Base-by-base conservation (phyloP, 2,113 vertebrate genomes). In the Equus przewalskii region DNA sequence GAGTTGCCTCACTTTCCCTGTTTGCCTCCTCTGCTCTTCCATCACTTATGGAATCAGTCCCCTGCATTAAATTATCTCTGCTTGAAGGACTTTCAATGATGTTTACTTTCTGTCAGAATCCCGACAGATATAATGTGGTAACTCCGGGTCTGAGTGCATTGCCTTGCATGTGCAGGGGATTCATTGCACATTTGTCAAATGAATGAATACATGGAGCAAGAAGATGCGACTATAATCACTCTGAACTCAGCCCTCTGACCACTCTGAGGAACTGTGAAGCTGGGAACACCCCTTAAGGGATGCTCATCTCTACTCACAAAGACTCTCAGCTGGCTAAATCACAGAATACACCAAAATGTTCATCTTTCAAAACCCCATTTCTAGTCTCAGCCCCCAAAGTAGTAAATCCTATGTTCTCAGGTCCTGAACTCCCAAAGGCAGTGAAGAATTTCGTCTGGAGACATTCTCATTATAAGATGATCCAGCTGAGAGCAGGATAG, bases 371-470 rank as follows among this genome's bases (percentile, higher is more conserved):
- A 81, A 64, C 44, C 33, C 86, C 76, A 67, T 28, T 41, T 22
- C 60, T 0, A 1, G 70, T 95, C 97, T 92, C 73, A 75, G 86
- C 62, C 94, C 75, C 41, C 1, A 41, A 96, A 58, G 80, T 79
- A 96, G 86, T 93, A 73, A 82, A 81, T 36, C 21, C 93, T 97
- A 94, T 95, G 95, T 83, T 72, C 58, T 94, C 62, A 36, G 93
- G 73, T 88, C 89, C 41, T 89, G 11, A 88, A 76, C 54, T 72
- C 98, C 97, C 83, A 96, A 89, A 80, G 87, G 87, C 86, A 0
- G 80, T 78, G 85, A 98, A 82, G 67, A 95, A 36, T 80, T 92
- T 97, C 95, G 97, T 94, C 60, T n/a, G 41, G 58, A 49, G 33
- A 73, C 9, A 49, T 90, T 94, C n/a, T 84, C 22, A 3, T 4